phyloP scores from a whole-genome alignment of 1,140 invertebrate genomes.

The Nymphalis io region DNA sequence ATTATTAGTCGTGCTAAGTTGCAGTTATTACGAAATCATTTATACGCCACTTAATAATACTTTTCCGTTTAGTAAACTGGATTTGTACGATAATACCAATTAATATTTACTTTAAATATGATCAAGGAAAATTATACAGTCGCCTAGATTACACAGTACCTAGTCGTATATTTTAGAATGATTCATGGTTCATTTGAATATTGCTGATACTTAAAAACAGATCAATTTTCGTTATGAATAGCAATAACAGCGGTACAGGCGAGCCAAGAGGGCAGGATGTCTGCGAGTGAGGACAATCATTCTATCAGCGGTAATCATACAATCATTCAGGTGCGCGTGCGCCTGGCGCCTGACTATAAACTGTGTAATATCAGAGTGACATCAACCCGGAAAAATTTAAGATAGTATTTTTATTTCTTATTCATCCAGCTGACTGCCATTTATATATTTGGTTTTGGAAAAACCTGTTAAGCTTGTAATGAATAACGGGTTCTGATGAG shows the following conservation, averaged over 20 bases:
- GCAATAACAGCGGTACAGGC: background rate
- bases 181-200: background rate
- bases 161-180: background rate
- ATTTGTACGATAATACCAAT: no score
- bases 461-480: no score
- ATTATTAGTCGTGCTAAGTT: no score
- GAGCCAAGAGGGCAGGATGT: constrained; percentile 9
- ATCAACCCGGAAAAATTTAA: background rate
- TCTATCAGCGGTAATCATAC: constrained; percentile 12
- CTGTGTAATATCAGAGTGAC: background rate
- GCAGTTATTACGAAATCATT: no score
- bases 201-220: background rate
- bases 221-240: constrained; percentile 9
- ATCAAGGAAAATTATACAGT: background rate
- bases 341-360: constrained; percentile 2
- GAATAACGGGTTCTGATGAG: no score
- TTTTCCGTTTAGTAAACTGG: no score
- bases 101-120: no score
- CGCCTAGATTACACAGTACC: no score
- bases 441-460: background rate
- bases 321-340: constrained; percentile 16
- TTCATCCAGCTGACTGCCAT: background rate
- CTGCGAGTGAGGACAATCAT: constrained; percentile 8
- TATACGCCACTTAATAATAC: no score
- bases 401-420: background rate